Conservation (phyloP, 2,888 invertebrate genomes). For the Eudemis profundana region DNA sequence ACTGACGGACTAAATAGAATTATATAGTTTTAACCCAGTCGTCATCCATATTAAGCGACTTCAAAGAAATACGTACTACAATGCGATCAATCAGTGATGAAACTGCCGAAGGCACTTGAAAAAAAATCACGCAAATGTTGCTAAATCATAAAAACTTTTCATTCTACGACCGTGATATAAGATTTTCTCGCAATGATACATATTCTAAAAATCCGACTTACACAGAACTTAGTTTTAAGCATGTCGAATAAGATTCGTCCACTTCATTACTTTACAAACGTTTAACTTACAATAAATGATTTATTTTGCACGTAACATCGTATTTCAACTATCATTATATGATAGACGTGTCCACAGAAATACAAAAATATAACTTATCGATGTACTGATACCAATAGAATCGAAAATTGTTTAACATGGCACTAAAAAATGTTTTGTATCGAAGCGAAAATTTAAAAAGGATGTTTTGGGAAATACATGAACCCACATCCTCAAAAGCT, state of each 20-base stretch:
- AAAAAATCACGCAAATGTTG: neutral
- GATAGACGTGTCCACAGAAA: no score
- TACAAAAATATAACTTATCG: neutral
- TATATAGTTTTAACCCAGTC: no score
- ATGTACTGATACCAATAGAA: neutral
- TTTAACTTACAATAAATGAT: conserved; percentile 2
- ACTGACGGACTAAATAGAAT: no score
- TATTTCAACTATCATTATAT: neutral
- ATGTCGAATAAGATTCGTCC: neutral
- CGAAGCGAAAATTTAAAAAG: no score
- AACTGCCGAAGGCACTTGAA: no score
- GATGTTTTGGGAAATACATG: no score
- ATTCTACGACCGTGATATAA: neutral
- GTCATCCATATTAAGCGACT: no score
- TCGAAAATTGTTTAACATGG: neutral
- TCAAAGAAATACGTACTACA: no score
- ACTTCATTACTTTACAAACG: neutral
- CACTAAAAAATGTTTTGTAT: neutral
- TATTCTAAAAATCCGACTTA: neutral
- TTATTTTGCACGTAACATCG: conserved; percentile 3
- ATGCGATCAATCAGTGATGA: no score
- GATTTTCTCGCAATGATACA: neutral
- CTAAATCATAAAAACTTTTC: neutral
- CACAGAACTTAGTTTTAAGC: neutral
- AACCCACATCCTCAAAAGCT: no score